Base-by-base conservation (phyloP, 2,888 invertebrate species). In the Tetramorium bicarinatum region DNA sequence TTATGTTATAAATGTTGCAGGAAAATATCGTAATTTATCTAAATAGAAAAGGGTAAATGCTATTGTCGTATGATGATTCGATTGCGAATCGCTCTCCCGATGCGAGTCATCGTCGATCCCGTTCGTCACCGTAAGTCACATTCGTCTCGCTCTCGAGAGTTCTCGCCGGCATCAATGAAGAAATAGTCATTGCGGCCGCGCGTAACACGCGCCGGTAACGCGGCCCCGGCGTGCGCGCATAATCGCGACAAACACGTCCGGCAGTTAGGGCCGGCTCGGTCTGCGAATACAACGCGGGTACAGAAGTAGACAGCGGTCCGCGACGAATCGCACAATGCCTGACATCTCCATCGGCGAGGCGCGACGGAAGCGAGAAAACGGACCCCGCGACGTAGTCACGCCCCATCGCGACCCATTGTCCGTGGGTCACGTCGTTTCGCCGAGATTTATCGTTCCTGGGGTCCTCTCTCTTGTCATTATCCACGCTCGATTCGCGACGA, bases 301-400 rank as follows among this genome's bases (percentile, higher is more conserved):
- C 89, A 88, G 87, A 89, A 88, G 87, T 86, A 85, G 91, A 89
- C 93, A 94, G 91, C 92, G 89, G 93, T 87, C 94, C 94, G 92
- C 86, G 90, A 93, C 94, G 93, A 94, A 94, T 94, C 84, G 86
- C 84, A 93, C 93, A 93, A 93, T 91, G 90, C 91, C 91, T 91
- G 93, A 94, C 93, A 90, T 94, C 93, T 94, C 93, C 91, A 94
- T 94, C 92, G 91, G 0, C 72, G 54, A 77, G 47, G 77, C 92
- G 89, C 88, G 89, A 85, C 84, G 75, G 77, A 80, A 90, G 90
- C 87, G 87, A 89, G 83, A 84, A 87, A 47, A 85, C 82, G 82
- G 83, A 88, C 67, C 87, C 72, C 44, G 59, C 11, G 25, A 66
- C 59, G 84, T 88, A 85, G 92, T 94, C 94, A 93, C 94, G 94